Base-by-base conservation (phyloP, 1,140 invertebrate species). In the Bombus superbus region DNA sequence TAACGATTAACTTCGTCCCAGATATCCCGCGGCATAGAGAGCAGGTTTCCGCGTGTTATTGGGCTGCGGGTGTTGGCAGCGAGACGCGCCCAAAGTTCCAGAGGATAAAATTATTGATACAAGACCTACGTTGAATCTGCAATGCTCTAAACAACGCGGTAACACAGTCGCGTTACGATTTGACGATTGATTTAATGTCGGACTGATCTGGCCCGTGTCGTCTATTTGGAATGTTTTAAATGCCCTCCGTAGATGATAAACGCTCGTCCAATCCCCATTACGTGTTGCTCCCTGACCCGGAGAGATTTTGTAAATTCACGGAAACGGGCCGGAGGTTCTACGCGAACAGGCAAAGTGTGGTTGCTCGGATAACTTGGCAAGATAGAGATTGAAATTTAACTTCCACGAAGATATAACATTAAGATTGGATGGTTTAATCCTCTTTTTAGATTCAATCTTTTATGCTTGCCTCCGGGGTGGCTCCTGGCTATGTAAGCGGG, bases 131-230 rank as follows among this genome's bases (percentile, higher is more conserved):
- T 89, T 89, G 83, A 89, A 89, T 88, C 79, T 32, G 83, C 71
- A 86, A 89, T 75, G 79, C 68, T 64, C 79, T 73, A 86, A 89
- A 89, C 88, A 89, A 86, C 78, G 82, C 75, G 62, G 87, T 82
- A 89, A 86, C 88, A 86, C 88, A 75, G 64, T 71, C 87, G 84
- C 59, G 73, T 88, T 66, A 64, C 74, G 77, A 82, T 89, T 75
- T 83, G 53, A 89, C 86, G 81, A 89, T 89, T 86, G 86, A 89
- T 89, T 86, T 83, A 89, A 82, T 86, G 59, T 73, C 42, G 62
- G 9, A 85, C 75, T 75, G 75, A 89, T 79, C 87, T 28, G 53
- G 6, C 3, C 66, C 22, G 2, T 10, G 28, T 47, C 40, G 66
- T n/a, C 32, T 40, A 32, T 72, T 80, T 64, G 15, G 28, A 73